phyloP scores from a whole-genome alignment of 2,113 vertebrate genomes.

The Gnathonemus longibarbis region DNA sequence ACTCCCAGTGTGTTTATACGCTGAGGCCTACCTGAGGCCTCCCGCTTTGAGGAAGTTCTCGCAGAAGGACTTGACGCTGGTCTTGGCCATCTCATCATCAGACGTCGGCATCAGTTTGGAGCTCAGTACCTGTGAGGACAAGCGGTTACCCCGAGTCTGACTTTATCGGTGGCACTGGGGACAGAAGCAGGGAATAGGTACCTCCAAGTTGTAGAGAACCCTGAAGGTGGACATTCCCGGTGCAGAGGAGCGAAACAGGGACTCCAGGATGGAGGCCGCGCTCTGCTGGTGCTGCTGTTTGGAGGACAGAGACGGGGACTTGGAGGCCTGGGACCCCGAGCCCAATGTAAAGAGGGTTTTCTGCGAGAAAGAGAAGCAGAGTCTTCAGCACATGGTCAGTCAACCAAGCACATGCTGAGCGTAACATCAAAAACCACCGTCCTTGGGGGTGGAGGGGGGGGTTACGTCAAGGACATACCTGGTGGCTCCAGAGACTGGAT shows the following conservation, averaged over 20 bases:
- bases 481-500: conserved; percentile 73
- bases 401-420: neutral
- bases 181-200: conserved; percentile 37
- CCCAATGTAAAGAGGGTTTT: conserved; percentile 86
- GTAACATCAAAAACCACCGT: neutral
- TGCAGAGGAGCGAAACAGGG: conserved; percentile 89
- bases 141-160: neutral
- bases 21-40: conserved; percentile 76
- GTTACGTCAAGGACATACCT: conserved; percentile 44
- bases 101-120: conserved; percentile 98
- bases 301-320: conserved; percentile 87
- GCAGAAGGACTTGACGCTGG: conserved; percentile 96
- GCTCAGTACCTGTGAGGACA: conserved; percentile 79
- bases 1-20: neutral
- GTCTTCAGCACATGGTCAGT: conserved; percentile 1
- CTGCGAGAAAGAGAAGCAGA: conserved; percentile 48
- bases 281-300: conserved; percentile 96
- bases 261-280: conserved; percentile 89
- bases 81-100: conserved; percentile 98
- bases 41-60: conserved; percentile 97
- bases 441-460: too few species aligned
- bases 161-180: too few species aligned
- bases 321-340: conserved; percentile 78
- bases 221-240: conserved; percentile 98
- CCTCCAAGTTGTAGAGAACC: conserved; percentile 97